These are phyloP conservation scores for Rhizomys pruinosus DNA, from an alignment of 2,113 vertebrate genomes.

Conservation along the genomic window DNA sequence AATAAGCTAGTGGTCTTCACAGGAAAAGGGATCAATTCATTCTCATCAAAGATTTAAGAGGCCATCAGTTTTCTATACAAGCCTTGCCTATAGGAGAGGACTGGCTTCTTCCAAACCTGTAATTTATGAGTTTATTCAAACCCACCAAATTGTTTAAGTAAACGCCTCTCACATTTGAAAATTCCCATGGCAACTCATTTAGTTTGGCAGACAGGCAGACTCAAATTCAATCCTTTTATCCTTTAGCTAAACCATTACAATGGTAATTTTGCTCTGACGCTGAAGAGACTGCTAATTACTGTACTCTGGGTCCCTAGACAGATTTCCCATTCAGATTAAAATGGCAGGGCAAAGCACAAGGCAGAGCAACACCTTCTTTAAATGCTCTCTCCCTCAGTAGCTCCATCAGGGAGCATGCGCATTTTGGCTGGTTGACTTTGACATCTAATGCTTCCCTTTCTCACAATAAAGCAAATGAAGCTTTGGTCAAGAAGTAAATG, in stretches of 20 bases:
- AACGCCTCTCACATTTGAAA: conserved; percentile 88
- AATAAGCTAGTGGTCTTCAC: conserved; percentile 80
- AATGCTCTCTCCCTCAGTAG: neutral
- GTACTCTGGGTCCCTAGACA: conserved; percentile 83
- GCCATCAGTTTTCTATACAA: conserved; percentile 79
- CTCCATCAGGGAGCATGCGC: neutral
- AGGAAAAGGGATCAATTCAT: conserved; percentile 82
- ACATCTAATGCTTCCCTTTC: neutral
- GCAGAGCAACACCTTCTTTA: conserved; percentile 76
- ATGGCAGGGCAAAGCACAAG: conserved; percentile 71
- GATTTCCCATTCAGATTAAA: conserved; percentile 86
- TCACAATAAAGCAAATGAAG: conserved; percentile 12
- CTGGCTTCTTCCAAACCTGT: conserved; percentile 83
- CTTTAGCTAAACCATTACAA: conserved; percentile 89
- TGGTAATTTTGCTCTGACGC: conserved; percentile 87
- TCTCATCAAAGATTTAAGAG: conserved; percentile 85
- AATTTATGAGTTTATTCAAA: conserved; percentile 90
- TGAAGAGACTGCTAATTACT: conserved; percentile 90
- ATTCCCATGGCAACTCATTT: conserved; percentile 90
- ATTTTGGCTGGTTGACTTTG: neutral
- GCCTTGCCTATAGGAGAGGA: conserved; percentile 80
- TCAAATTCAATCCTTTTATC: conserved; percentile 89
- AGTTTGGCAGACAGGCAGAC: conserved; percentile 87
- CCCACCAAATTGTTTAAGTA: conserved; percentile 87
- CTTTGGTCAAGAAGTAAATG: neutral